Conservation (phyloP, 1,140 invertebrate species). For the Drosophila takahashii region DNA sequence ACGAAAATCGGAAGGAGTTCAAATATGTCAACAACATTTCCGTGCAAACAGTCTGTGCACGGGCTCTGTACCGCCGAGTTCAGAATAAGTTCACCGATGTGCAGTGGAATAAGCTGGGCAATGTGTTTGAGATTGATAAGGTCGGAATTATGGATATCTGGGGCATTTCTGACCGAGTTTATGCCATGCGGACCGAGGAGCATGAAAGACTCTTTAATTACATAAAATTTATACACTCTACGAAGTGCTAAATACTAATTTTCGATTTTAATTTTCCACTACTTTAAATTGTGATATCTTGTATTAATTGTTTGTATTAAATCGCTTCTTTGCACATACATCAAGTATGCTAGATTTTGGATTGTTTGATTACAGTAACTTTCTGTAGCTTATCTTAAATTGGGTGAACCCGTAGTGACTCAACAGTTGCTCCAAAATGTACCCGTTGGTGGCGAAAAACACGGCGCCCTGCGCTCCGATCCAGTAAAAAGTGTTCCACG, state of each 20-base stretch:
- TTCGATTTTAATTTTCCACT: constrained; percentile 17
- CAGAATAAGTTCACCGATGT: constrained; percentile 18
- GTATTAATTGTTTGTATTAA: constrained; percentile 12
- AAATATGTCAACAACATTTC: constrained; percentile 24
- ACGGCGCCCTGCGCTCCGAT: constrained; percentile 92
- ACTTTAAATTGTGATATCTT: constrained; percentile 26
- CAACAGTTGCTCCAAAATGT: constrained; percentile 89
- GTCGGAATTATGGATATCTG: neutral
- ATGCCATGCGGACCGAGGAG: constrained; percentile 4
- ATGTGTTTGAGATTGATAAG: constrained; percentile 38
- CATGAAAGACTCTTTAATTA: constrained; percentile 26
- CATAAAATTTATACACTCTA: constrained; percentile 31
- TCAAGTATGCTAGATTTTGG: neutral
- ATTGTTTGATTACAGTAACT: constrained; percentile 51
- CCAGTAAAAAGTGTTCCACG: constrained; percentile 91
- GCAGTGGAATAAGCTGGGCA: constrained; percentile 47
- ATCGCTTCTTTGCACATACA: constrained; percentile 1
- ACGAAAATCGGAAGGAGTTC: constrained; percentile 33
- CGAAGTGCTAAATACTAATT: constrained; percentile 8
- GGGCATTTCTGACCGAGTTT: neutral
- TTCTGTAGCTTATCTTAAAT: constrained; percentile 67
- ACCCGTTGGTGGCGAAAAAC: constrained; percentile 92
- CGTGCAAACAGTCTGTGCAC: constrained; percentile 16
- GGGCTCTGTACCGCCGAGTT: constrained; percentile 17
- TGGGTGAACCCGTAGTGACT: constrained; percentile 85